These are phyloP conservation scores for Hylaeus anthracinus DNA, from an alignment of 1,140 invertebrate genomes.

Conservation along the genomic window DNA sequence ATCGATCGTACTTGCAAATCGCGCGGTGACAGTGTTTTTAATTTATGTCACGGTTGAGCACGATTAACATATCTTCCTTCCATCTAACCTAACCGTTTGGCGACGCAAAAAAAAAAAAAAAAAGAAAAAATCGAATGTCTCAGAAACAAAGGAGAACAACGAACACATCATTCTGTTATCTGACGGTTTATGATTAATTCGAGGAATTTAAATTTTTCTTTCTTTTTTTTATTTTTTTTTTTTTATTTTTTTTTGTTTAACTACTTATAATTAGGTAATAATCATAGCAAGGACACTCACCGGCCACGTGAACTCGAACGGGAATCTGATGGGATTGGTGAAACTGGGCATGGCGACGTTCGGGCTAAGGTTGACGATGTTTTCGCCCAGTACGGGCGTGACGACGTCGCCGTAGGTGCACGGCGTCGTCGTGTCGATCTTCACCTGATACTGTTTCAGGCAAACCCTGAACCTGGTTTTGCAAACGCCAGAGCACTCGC, in stretches of 20 bases:
- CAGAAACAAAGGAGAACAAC: background rate
- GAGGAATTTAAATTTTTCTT: background rate
- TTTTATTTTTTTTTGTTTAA: too few species aligned
- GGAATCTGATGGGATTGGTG: slow-evolving; percentile 92
- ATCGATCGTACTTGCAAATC: background rate
- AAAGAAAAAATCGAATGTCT: too few species aligned
- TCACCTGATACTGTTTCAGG: slow-evolving; percentile 96
- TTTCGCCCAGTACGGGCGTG: slow-evolving; percentile 91
- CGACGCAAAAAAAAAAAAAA: background rate
- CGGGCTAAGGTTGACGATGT: slow-evolving; percentile 85
- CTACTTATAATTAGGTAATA: background rate
- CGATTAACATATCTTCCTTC: too few species aligned
- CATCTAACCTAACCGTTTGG: background rate
- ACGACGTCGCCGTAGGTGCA: slow-evolving; percentile 96
- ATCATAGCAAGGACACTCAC: slow-evolving; percentile 83
- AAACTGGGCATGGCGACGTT: slow-evolving; percentile 84
- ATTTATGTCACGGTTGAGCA: background rate
- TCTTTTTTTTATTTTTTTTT: too few species aligned
- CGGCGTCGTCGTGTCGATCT: slow-evolving; percentile 92
- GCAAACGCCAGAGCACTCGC: slow-evolving; percentile 88
- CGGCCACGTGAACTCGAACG: slow-evolving; percentile 96
- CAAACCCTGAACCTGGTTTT: slow-evolving; percentile 95
- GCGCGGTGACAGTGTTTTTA: background rate
- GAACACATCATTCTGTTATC: background rate
- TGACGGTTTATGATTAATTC: too few species aligned